These are phyloP conservation scores for Leptopilina syphax DNA, from an alignment of 2,888 invertebrate genomes.

Conservation along the genomic window DNA sequence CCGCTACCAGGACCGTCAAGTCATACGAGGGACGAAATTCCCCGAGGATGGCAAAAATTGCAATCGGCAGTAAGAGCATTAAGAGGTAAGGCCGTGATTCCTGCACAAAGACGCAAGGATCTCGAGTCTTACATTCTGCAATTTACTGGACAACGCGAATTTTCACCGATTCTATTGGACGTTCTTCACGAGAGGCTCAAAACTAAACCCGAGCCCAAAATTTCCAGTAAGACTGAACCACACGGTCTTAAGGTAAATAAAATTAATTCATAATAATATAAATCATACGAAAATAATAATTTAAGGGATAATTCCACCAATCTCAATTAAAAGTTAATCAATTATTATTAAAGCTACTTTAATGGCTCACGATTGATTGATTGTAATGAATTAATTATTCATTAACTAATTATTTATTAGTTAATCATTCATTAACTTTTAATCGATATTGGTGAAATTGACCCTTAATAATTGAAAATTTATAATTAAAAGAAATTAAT, in stretches of 20 bases:
- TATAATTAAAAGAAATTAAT: too few relatives aligned
- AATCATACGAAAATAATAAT: too few relatives aligned
- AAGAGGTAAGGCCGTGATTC: slow-evolving; percentile 67
- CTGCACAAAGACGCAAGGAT: slow-evolving; percentile 64
- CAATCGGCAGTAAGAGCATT: slow-evolving; percentile 82
- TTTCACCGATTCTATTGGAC: slow-evolving; percentile 63
- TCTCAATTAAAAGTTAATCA: not conserved
- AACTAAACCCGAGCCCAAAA: slow-evolving; percentile 43
- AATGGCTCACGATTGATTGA: too few relatives aligned
- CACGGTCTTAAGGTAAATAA: slow-evolving; percentile 66
- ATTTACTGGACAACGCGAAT: slow-evolving; percentile 62
- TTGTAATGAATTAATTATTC: too few relatives aligned
- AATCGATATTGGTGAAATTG: too few relatives aligned
- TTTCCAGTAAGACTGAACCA: slow-evolving; percentile 60
- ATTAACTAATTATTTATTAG: too few relatives aligned
- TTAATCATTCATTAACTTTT: too few relatives aligned
- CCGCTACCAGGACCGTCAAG: slow-evolving; percentile 78
- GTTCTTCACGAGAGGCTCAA: slow-evolving; percentile 63
- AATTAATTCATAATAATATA: too few relatives aligned
- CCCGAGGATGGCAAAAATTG: slow-evolving; percentile 78
- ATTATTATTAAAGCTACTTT: not conserved
- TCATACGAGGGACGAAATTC: slow-evolving; percentile 61
- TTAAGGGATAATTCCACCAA: too few relatives aligned
- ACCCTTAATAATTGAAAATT: too few relatives aligned
- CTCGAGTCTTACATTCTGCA: slow-evolving; percentile 66